A percentile compares a stretch with the other conserved stretches of the same genome.
Conservation (phyloP, 2,797 vertebrate species). For the Brachyalestes nurse region DNA sequence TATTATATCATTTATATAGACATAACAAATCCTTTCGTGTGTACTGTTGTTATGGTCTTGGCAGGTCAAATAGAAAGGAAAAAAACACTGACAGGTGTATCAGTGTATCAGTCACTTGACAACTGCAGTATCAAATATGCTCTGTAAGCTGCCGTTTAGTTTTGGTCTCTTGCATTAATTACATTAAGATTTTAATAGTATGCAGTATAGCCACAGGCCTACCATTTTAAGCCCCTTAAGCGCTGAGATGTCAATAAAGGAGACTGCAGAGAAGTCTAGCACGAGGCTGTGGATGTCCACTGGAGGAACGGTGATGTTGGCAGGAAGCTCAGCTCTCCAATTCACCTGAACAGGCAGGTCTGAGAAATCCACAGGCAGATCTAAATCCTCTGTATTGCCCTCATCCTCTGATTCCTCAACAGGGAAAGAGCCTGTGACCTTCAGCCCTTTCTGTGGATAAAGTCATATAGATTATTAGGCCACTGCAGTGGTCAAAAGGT, state of each 20-base stretch:
- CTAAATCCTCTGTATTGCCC: conserved; percentile 82
- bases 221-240: conserved; percentile 88
- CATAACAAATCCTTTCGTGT: background rate
- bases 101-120: no score
- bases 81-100: background rate
- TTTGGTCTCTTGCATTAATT: background rate
- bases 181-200: background rate
- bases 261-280: conserved; percentile 92
- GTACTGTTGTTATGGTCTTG: background rate
- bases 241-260: conserved; percentile 91
- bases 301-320: conserved; percentile 79
- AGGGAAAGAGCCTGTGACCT: conserved; percentile 66
- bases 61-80: background rate
- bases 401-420: conserved; percentile 81
- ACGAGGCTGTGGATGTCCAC: conserved; percentile 88
- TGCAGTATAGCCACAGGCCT: conserved; percentile 60
- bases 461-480: conserved; percentile 20
- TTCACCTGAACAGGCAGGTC: conserved; percentile 86
- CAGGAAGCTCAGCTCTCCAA: conserved; percentile 83
- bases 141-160: background rate
- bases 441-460: conserved; percentile 80
- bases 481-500: background rate
- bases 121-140: background rate
- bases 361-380: conserved; percentile 79
- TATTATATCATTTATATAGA: background rate